Percentiles rank a stretch among this genome's conserved stretches.
phyloP scores from a whole-genome alignment of 2,113 vertebrate species.

The Fukomys damarensis region DNA sequence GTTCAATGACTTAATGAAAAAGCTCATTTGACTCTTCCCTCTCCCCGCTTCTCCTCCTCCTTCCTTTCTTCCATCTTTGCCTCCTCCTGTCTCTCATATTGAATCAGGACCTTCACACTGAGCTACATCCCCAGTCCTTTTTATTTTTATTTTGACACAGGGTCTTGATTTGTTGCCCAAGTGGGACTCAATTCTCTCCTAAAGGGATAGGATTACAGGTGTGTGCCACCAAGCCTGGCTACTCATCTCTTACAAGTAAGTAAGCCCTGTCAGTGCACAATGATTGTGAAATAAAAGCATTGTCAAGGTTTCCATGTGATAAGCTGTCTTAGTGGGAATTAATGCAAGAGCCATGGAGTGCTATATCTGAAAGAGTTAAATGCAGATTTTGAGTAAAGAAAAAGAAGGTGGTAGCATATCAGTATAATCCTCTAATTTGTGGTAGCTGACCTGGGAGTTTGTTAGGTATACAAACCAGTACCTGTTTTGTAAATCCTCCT shows the following conservation, averaged over 20 bases:
- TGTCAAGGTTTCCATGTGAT: not conserved
- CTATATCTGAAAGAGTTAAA: not conserved
- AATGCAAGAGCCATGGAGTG: not conserved
- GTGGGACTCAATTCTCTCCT: not conserved
- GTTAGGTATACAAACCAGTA: rapidly evolving
- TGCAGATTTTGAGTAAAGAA: not conserved
- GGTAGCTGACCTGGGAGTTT: not conserved
- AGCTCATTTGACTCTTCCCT: not conserved
- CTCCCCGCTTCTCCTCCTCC: too few species aligned
- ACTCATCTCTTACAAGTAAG: not conserved
- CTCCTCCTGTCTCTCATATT: not conserved
- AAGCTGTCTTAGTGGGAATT: not conserved
- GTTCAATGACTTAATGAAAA: not conserved
- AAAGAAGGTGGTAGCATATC: not conserved
- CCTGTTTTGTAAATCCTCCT: not conserved
- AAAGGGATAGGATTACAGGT: not conserved
- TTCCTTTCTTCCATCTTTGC: not conserved
- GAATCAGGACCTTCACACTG: too few species aligned
- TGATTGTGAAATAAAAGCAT: not conserved
- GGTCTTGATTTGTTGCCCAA: not conserved
- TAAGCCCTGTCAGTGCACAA: not conserved
- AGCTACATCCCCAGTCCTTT: not conserved
- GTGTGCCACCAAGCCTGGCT: not conserved
- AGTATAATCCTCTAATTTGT: not conserved
- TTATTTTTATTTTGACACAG: not conserved